phyloP scores from a whole-genome alignment of 2,113 vertebrate species.

The Holacanthus passer region DNA sequence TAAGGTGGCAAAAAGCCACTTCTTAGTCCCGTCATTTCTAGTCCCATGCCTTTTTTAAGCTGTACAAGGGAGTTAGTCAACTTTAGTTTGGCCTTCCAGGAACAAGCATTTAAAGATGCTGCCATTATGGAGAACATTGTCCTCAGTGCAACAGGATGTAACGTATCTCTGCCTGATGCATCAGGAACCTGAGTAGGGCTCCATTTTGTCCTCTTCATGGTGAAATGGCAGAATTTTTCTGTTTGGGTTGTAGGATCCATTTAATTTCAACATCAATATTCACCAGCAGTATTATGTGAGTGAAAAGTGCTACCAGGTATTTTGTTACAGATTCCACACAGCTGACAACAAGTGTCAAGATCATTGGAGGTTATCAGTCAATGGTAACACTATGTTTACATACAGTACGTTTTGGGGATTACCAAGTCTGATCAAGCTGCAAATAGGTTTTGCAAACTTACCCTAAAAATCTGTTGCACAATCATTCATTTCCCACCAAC shows the following conservation, averaged over 20 bases:
- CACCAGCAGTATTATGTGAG: conserved; percentile 78
- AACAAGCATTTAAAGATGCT: conserved; percentile 67
- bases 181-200: conserved; percentile 62
- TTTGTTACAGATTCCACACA: conserved; percentile 63
- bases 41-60: conserved; percentile 73
- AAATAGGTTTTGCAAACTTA: conserved; percentile 50
- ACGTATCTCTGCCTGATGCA: conserved; percentile 48
- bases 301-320: conserved; percentile 63
- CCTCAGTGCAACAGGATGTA: conserved; percentile 51
- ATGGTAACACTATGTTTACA: conserved; percentile 71
- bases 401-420: conserved; percentile 43
- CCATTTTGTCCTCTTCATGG: conserved; percentile 43
- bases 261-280: conserved; percentile 62
- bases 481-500: conserved; percentile 50
- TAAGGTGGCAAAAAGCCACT: conserved; percentile 61
- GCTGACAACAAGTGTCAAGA: conserved; percentile 31
- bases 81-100: conserved; percentile 67
- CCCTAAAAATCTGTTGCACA: conserved; percentile 60
- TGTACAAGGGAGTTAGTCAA: conserved; percentile 61
- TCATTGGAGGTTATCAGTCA: conserved; percentile 43
- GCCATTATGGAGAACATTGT: conserved; percentile 56
- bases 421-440: conserved; percentile 48
- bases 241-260: conserved; percentile 52
- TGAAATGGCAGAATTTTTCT: conserved; percentile 43
- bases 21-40: conserved; percentile 66